Percentiles rank a stretch among this genome's conserved stretches.
Conservation (phyloP, 2,113 vertebrate genomes). For the Athene cunicularia region DNA sequence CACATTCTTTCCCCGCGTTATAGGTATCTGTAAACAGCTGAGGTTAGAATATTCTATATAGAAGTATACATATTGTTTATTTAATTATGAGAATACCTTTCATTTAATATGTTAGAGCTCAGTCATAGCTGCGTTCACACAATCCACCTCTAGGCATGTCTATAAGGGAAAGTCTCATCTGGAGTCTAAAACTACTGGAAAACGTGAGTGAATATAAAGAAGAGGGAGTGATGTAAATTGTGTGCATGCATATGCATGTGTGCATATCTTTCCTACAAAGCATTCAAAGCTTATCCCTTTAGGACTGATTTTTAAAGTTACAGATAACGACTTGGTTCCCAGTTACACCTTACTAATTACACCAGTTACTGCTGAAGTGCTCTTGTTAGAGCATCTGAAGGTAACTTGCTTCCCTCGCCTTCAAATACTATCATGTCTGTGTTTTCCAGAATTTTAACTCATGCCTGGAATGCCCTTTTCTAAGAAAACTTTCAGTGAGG, state of each 20-base stretch:
- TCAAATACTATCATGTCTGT: fast-evolving
- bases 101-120: not conserved
- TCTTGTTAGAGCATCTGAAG: not conserved
- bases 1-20: not conserved
- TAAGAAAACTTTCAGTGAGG: not conserved
- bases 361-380: not conserved
- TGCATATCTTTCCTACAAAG: not conserved
- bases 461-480: not conserved
- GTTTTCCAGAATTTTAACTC: not conserved
- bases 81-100: not conserved
- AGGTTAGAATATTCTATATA: not conserved
- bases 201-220: not conserved
- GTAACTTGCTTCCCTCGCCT: fast-evolving
- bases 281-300: not conserved
- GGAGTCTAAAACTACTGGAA: not conserved
- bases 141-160: not conserved
- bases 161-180: not conserved
- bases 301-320: not conserved
- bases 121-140: not conserved
- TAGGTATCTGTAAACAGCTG: not conserved
- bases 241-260: fast-evolving
- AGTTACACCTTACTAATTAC: not conserved
- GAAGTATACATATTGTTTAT: not conserved
- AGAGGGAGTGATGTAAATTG: not conserved
- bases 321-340: not conserved